phyloP scores from a whole-genome alignment of 2,888 invertebrate species.

The Dromius quadrimaculatus region DNA sequence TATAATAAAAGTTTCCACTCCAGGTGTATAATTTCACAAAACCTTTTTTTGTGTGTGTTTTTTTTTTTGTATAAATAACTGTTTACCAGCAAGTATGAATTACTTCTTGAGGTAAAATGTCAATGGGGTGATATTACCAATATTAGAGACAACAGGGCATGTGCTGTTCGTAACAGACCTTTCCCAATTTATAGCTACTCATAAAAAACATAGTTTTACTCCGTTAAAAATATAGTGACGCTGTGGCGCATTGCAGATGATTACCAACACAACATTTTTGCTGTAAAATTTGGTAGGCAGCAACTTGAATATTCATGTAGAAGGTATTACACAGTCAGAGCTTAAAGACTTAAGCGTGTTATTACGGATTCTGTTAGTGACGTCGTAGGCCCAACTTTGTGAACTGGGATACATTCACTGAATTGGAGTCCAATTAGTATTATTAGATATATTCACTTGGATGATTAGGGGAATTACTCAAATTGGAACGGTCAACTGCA shows the following conservation, averaged over 20 bases:
- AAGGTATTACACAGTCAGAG: conserved; percentile 8
- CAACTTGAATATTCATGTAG: conserved; percentile 34
- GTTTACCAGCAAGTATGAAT: no score
- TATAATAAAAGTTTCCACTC: no score
- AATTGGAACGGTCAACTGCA: neutral
- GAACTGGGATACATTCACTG: neutral
- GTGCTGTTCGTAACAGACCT: no score
- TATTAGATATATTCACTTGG: conserved; percentile 18
- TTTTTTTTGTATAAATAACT: no score
- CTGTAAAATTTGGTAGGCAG: conserved; percentile 2
- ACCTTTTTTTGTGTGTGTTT: no score
- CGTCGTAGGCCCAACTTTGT: conserved; percentile 7
- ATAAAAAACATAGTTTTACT: no score
- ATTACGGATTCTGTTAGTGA: conserved; percentile 37
- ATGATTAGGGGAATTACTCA: neutral
- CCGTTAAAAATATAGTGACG: no score
- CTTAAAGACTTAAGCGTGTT: conserved; percentile 10
- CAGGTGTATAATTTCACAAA: no score
- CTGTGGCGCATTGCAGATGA: neutral
- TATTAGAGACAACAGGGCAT: no score
- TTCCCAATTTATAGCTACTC: no score
- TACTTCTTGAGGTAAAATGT: no score
- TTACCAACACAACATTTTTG: neutral
- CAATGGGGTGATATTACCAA: no score
- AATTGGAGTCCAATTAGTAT: conserved; percentile 16